Base-by-base conservation (phyloP, 2,113 vertebrate genomes). In the Myanophis thanlyinensis region DNA sequence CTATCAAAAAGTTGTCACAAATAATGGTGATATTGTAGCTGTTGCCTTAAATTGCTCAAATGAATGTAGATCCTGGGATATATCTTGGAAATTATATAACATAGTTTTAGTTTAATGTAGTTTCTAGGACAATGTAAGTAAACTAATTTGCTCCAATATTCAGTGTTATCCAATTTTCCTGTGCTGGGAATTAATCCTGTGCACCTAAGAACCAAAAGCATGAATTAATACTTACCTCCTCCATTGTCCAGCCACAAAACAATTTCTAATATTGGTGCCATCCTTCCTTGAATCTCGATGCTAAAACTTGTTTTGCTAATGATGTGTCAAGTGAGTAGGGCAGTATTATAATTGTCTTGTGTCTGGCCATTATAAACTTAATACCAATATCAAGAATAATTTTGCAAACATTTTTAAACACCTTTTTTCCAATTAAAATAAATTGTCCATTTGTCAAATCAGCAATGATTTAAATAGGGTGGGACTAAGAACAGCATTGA, bases 201-300 rank as follows among this genome's bases (percentile, higher is more conserved):
- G 11, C 44, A 56, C 5, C 27, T 52, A 86, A 46, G 48, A 47
- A 56, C 88, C 91, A 92, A 93, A 89, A 93, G 88, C 94, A 90
- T 94, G 92, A 95, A 80, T 94, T 56, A 91, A 89, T 95, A 91
- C 86, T 95, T 92, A 94, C 91, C 92, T 95, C 94, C 94, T 95
- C 94, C 94, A 94, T 15, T 97, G 92, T 85, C 93, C 88, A 44
- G 8, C 35, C 35, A 22, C 35, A 44, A 40, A 80, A 40, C 18
- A 80, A 44, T 80, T 87, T 95, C 94, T 93, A 91, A 0, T 35
- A 88, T 91, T 95, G 80, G 86, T 91, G 94, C 94, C 96, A 93
- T 93, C 94, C 87, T 0, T 27, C 51, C 89, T 92, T 93, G 92
- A 56, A 90, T 92, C 84, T 88, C 51, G 0, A 93, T 92, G 91